These are phyloP conservation scores for Alaudala cheleensis DNA, from an alignment of 2,113 vertebrate species.

Conservation along the genomic window DNA sequence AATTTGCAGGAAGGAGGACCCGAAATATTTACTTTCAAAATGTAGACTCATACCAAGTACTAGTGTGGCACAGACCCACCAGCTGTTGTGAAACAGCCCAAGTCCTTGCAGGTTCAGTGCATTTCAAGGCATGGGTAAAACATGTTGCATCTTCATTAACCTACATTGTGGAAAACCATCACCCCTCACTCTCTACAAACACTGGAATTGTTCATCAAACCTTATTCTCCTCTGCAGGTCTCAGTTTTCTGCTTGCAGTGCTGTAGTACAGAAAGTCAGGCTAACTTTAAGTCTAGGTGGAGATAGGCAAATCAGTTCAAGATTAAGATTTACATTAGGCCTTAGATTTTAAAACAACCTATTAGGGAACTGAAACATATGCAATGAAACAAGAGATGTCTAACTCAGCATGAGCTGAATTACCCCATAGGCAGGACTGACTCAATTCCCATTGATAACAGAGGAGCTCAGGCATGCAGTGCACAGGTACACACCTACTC, in stretches of 20 bases:
- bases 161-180: not conserved
- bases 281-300: not conserved
- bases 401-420: not conserved
- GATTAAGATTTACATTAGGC: not conserved
- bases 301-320: not conserved
- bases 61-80: not conserved
- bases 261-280: not conserved
- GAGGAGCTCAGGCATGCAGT: not conserved
- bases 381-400: not conserved
- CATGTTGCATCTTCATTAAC: not conserved
- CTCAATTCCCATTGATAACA: not conserved
- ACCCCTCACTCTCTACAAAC: not conserved
- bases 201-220: not conserved
- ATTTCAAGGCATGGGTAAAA: not conserved
- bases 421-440: not conserved
- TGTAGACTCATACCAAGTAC: not conserved
- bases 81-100: not conserved
- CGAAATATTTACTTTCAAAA: not conserved
- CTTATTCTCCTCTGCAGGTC: not conserved
- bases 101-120: not conserved
- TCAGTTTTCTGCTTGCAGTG: not conserved
- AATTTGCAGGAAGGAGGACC: not conserved
- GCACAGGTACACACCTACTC: not conserved
- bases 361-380: not conserved
- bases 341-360: not conserved